phyloP scores from a whole-genome alignment of 2,797 vertebrate genomes.

The Dendrocincla tyrannina region DNA sequence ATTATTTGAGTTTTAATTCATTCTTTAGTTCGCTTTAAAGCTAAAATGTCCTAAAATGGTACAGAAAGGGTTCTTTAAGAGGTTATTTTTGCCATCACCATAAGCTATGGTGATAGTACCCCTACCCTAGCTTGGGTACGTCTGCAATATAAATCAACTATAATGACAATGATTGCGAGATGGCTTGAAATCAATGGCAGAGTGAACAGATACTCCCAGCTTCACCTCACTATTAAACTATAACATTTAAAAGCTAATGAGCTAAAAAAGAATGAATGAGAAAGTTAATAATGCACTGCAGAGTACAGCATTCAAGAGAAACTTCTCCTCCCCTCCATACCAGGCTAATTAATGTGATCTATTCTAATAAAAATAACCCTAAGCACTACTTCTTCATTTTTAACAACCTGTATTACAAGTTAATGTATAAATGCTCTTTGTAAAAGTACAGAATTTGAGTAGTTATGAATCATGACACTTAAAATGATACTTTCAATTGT shows the following conservation, averaged over 20 bases:
- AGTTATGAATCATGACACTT: conserved; percentile 49
- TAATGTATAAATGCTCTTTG: background rate
- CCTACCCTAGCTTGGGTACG: background rate
- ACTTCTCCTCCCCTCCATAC: background rate
- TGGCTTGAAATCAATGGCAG: background rate
- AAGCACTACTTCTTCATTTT: conserved; percentile 38
- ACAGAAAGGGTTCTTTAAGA: background rate
- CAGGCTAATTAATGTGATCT: conserved; percentile 46
- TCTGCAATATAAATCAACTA: background rate
- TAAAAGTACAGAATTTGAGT: conserved; percentile 19
- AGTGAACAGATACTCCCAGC: background rate
- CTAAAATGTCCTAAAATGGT: background rate
- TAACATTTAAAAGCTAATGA: conserved; percentile 50
- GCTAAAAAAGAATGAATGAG: conserved; percentile 3
- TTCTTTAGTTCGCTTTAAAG: background rate
- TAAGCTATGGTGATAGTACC: background rate
- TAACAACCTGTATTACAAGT: background rate
- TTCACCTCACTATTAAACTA: background rate
- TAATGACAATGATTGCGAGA: background rate
- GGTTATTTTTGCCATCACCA: background rate
- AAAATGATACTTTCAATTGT: background rate
- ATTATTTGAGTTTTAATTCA: background rate
- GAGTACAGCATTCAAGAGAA: conserved; percentile 4
- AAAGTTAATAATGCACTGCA: conserved; percentile 42
- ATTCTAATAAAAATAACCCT: conserved; percentile 41